Conservation (phyloP, 2,797 vertebrate genomes). For the Myiotriccus ornatus region DNA sequence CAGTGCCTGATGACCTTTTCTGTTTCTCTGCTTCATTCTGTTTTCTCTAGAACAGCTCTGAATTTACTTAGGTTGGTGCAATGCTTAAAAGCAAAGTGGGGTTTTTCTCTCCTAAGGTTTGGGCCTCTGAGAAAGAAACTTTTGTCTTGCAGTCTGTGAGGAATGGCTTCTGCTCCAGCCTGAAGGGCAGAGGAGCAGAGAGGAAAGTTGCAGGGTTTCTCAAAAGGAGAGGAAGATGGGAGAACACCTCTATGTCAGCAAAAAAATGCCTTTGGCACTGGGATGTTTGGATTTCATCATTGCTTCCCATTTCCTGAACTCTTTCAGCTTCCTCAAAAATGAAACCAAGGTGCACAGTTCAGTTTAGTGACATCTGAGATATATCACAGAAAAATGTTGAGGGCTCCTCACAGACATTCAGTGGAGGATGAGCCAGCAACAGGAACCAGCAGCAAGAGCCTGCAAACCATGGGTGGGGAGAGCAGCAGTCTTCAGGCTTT, state of each 20-base stretch:
- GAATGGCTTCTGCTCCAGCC: not conserved
- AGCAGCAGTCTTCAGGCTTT: not conserved
- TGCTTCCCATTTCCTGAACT: not conserved
- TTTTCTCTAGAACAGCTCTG: not conserved
- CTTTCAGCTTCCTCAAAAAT: not conserved
- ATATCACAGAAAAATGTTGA: not conserved
- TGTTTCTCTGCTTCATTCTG: not conserved
- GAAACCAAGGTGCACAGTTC: fast-evolving
- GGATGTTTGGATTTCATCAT: not conserved
- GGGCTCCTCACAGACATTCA: fast-evolving
- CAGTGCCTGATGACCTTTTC: not conserved
- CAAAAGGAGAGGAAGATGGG: not conserved
- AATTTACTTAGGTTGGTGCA: not conserved
- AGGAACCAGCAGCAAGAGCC: not conserved
- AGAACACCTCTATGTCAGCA: not conserved
- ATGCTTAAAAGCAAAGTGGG: not conserved
- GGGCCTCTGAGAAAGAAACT: not conserved
- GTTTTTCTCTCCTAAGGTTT: not conserved
- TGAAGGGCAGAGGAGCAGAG: not conserved
- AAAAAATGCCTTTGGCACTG: not conserved
- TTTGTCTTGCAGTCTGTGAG: not conserved
- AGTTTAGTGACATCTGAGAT: not conserved
- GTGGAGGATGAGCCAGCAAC: fast-evolving
- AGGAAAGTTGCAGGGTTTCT: not conserved
- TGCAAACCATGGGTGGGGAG: not conserved